Base-by-base conservation (phyloP, 2,888 invertebrate species). In the Apotomis capreana region DNA sequence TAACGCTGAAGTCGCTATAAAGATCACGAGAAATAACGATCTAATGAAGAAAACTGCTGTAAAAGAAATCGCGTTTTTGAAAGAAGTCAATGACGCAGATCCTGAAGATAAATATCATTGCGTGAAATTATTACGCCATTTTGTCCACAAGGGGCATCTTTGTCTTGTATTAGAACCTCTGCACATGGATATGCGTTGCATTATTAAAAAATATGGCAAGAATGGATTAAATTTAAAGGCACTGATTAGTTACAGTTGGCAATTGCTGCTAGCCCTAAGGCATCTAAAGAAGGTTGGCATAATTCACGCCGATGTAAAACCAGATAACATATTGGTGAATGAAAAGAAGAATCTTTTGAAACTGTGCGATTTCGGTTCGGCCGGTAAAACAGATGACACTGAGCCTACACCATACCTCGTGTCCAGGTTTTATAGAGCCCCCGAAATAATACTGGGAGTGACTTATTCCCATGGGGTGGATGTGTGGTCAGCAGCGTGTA, bases 401-500 rank as follows among this genome's bases (percentile, higher is more conserved):
- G 99, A 99, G 90, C 97, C 98, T 69, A 99, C 99, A 4, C 99
- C 99, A 0, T 99, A 99, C 89, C 94, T 99, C 76, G 99, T 99
- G 69, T 99, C 99, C 69, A 95, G 99, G 80, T 99, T 99, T 94
- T 99, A 99, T 91, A 95, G 99, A 83, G 97, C 99, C 6, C 99
- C 99, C 1, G 99, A 99, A 95, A 99, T 99, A 73, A 99, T 99
- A 88, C 93, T 99, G 81, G 99, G 99, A 49, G 96, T 99, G 86
- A 95, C 97, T 40, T 99, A 99, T 91, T 99, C 98, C 88, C 98
- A 97, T 92, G 97, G 97, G 64, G 97, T 99, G 80, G 99, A 99
- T 89, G 96, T 98, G 94, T 99, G 99, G 99, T 99, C 99, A 49
- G 97, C 98, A 13, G 99, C 98, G n/a, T 98, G 98, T 85, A 99